phyloP scores from a whole-genome alignment of 1,140 invertebrate genomes.

The Ceratina calcarata region DNA sequence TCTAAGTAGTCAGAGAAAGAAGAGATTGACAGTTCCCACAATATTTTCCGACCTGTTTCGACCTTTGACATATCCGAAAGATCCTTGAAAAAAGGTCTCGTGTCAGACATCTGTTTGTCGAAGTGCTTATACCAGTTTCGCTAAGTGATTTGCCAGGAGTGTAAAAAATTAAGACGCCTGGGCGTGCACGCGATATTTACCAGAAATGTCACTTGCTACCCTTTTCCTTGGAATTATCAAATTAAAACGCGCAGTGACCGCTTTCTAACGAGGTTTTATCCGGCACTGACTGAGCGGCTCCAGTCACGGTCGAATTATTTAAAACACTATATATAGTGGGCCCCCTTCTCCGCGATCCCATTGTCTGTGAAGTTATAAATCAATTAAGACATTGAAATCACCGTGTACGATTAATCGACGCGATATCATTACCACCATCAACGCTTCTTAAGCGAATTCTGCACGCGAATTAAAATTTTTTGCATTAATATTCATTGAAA shows the following conservation, averaged over 20 bases:
- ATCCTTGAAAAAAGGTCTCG: constrained; percentile 51
- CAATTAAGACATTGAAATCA: constrained; percentile 20
- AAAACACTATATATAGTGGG: neutral
- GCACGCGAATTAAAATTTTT: neutral
- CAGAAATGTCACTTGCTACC: constrained; percentile 68
- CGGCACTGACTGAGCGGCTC: neutral
- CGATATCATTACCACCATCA: neutral
- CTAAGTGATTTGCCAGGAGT: constrained; percentile 43
- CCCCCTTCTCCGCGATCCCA: neutral
- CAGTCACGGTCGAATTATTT: too few species aligned
- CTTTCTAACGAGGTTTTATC: neutral
- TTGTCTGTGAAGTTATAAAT: constrained; percentile 8
- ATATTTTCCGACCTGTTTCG: neutral
- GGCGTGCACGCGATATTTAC: constrained; percentile 62
- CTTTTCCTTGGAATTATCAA: constrained; percentile 54
- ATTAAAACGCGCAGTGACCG: constrained; percentile 31
- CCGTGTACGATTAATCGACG: neutral
- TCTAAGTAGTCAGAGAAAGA: too few species aligned
- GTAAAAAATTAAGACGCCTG: constrained; percentile 15
- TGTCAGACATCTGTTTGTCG: constrained; percentile 50
- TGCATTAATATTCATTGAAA: too few species aligned
- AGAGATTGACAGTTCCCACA: too few species aligned
- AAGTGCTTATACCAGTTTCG: constrained; percentile 31
- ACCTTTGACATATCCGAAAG: constrained; percentile 12
- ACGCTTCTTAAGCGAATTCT: neutral